These are phyloP conservation scores for Bombus polaris DNA, from an alignment of 1,140 invertebrate species.

Conservation along the genomic window DNA sequence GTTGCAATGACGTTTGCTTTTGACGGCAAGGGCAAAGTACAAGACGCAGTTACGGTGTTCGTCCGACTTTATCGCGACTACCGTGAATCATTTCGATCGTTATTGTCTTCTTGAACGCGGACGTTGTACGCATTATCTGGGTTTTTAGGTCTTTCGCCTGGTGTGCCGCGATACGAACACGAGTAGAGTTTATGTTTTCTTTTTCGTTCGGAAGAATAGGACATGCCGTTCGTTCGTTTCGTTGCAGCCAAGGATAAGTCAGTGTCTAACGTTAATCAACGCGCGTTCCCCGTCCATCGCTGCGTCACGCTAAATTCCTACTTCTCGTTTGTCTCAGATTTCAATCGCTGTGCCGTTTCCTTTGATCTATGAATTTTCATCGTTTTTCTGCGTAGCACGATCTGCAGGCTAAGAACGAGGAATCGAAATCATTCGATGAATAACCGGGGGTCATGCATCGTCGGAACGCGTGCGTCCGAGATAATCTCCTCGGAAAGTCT, in stretches of 20 bases:
- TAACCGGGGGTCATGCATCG: neutral
- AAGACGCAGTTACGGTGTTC: conserved; percentile 79
- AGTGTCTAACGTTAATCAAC: no score
- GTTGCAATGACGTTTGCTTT: conserved; percentile 31
- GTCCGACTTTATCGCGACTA: conserved; percentile 74
- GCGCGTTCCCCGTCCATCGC: no score
- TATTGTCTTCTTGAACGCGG: conserved; percentile 70
- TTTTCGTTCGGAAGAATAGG: neutral
- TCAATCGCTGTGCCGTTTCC: no score
- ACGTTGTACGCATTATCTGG: conserved; percentile 62
- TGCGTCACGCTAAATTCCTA: no score
- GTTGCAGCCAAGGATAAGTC: neutral
- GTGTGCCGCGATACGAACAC: neutral
- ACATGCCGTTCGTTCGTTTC: neutral
- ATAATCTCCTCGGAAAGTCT: conserved; percentile 43
- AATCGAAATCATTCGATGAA: neutral
- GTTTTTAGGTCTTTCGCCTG: conserved; percentile 59
- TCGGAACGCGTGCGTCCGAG: neutral
- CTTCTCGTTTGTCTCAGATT: no score
- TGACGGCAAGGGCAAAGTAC: conserved; percentile 76
- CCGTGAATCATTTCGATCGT: conserved; percentile 78
- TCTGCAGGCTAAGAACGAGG: no score
- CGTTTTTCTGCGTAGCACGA: no score
- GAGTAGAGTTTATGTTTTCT: neutral
- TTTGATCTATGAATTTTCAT: no score